Percentiles rank a stretch among this genome's conserved stretches.
These are phyloP conservation scores for Tetropium fuscum DNA, from an alignment of 2,888 invertebrate genomes.

Conservation along the genomic window DNA sequence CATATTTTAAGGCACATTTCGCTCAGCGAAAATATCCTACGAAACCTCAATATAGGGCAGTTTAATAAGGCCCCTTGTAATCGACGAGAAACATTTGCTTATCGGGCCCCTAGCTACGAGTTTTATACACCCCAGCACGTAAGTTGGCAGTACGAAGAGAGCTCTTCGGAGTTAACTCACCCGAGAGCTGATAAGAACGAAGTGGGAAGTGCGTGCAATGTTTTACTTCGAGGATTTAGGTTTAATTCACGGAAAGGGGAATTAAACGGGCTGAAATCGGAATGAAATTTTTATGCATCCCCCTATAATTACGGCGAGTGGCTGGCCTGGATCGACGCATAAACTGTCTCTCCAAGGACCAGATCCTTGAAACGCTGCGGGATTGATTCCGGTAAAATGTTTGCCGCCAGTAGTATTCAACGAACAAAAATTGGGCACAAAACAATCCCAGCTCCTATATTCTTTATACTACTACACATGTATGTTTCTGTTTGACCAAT, in stretches of 20 bases:
- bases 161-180: conserved; percentile 20
- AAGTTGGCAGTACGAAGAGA: conserved; percentile 17
- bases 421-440: too few species aligned
- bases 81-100: conserved; percentile 28
- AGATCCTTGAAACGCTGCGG: too few species aligned
- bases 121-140: conserved; percentile 27
- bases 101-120: conserved; percentile 16
- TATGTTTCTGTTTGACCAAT: too few species aligned
- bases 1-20: too few species aligned
- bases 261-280: conserved; percentile 9
- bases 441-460: too few species aligned
- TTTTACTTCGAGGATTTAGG: conserved; percentile 23
- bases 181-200: conserved; percentile 28
- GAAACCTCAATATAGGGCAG: too few species aligned
- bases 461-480: too few species aligned
- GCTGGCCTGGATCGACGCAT: too few species aligned
- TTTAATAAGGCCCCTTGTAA: background rate
- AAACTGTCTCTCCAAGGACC: too few species aligned
- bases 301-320: conserved; percentile 30
- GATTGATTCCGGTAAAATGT: too few species aligned
- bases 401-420: too few species aligned
- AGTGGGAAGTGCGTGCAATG: conserved; percentile 23
- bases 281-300: conserved; percentile 26
- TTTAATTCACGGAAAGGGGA: conserved; percentile 23
- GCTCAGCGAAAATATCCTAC: too few species aligned